These are phyloP conservation scores for Lottia gigantea DNA, from an alignment of 2,888 invertebrate species.

Conservation along the genomic window DNA sequence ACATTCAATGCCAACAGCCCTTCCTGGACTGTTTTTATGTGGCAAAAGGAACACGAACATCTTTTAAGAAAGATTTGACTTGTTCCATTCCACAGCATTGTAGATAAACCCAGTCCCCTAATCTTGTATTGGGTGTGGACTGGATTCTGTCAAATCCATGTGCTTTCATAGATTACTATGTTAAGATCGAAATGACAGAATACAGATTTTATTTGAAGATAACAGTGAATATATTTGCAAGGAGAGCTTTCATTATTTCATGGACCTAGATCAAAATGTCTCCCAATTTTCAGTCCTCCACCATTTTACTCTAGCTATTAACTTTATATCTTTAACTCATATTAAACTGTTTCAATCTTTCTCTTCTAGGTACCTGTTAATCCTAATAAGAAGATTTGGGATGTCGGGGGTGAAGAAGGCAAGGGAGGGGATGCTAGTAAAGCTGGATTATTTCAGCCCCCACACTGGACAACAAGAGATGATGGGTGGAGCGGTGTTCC, in stretches of 20 bases:
- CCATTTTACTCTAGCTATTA: no score
- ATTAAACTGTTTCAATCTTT: no score
- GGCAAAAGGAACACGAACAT: constrained; percentile 7
- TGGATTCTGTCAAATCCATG: constrained; percentile 18
- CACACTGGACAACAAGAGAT: constrained; percentile 58
- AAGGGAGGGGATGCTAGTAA: constrained; percentile 39
- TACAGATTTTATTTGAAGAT: background rate
- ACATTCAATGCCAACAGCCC: background rate
- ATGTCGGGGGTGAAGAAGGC: constrained; percentile 41
- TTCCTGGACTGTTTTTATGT: background rate
- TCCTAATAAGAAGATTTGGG: constrained; percentile 52
- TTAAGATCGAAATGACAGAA: background rate
- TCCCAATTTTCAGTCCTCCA: no score
- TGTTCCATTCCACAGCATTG: constrained; percentile 21
- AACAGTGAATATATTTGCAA: no score
- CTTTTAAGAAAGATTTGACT: constrained; percentile 1
- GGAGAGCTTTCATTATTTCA: no score
- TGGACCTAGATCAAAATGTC: no score
- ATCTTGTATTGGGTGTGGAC: constrained; percentile 18
- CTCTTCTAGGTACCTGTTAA: constrained; percentile 14
- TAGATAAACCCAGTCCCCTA: constrained; percentile 19
- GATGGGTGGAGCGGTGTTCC: constrained; percentile 44
- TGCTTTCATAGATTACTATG: constrained; percentile 11
- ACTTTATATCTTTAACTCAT: no score
- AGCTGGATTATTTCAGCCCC: constrained; percentile 45